These are phyloP conservation scores for Sphaerophoria rueppellii DNA, from an alignment of 2,888 invertebrate genomes.

Conservation along the genomic window DNA sequence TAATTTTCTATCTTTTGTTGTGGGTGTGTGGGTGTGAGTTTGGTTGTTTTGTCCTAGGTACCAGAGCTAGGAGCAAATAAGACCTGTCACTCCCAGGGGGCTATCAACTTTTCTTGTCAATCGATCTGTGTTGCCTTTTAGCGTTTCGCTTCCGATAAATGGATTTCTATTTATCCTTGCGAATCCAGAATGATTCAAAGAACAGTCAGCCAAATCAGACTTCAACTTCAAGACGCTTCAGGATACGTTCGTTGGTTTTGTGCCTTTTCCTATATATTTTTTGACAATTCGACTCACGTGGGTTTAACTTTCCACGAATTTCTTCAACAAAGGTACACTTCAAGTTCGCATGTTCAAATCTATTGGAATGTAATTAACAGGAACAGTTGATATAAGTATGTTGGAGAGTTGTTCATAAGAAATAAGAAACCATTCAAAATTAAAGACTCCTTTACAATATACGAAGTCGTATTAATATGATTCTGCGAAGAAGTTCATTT, in stretches of 20 bases:
- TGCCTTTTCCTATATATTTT: not conserved
- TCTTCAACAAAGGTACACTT: not conserved
- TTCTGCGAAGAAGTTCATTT: no score
- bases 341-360: not conserved
- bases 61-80: slow-evolving; percentile 13
- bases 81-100: slow-evolving; percentile 27
- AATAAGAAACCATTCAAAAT: not conserved
- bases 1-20: not conserved
- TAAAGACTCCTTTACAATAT: no score
- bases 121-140: slow-evolving; percentile 31
- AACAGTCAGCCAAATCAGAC: not conserved
- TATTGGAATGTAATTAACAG: not conserved
- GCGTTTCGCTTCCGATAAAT: slow-evolving; percentile 24
- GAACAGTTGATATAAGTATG: not conserved
- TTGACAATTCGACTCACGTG: not conserved
- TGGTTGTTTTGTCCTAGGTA: not conserved
- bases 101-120: slow-evolving; percentile 35
- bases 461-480: no score
- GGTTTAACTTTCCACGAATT: slow-evolving; percentile 1
- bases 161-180: slow-evolving; percentile 28
- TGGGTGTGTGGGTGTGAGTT: no score
- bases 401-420: not conserved
- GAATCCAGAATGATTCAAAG: not conserved
- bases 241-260: not conserved
- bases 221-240: not conserved